Base-by-base conservation (phyloP, 1,140 invertebrate species). In the Drosophila quadrilineata region DNA sequence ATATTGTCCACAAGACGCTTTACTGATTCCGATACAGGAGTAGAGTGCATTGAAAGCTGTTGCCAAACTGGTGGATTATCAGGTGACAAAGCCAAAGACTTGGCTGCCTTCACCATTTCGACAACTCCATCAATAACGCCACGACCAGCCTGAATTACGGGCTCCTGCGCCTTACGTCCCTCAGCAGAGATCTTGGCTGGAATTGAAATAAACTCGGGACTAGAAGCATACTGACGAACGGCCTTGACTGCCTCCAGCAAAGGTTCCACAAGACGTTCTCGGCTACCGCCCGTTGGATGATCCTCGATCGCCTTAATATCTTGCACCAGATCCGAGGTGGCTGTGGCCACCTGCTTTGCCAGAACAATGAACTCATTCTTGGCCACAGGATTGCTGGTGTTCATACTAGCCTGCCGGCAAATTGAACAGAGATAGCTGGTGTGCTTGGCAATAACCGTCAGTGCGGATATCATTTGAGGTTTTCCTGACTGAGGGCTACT, bases 301-400 rank as follows among this genome's bases (percentile, higher is more conserved):
- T 93, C 92, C 90, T 99, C 97, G 10, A 98, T 90, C 1, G 94
- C 93, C 91, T 99, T 99, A 60, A 99, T 99, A 87, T 97, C 96
- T 90, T 97, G 97, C 0, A 99, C 98, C 3, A 99, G 91, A 70
- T 94, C 94, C 0, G 98, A 96, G 2, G 98, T 99, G 2, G 96
- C 97, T 90, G 98, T 98, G 14, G 98, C 98, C 1, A 99, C 97
- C 88, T 99, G 97, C 89, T 98, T 98, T 17, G 98, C 98, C 59
- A 97, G 96, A 87, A 99, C 97, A 10, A 99, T 98, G 90, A 99
- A 99, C 88, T 99, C 97, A 60, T 97, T 91, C 90, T 99, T 99
- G 29, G 97, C 96, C 14, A 97, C 96, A 0, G 98, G 96, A 90
- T 99, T 98, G 45, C 92, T 94, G 2, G 97, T 98, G 89, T 96